phyloP scores from a whole-genome alignment of 2,888 invertebrate genomes.

The Timema podura region DNA sequence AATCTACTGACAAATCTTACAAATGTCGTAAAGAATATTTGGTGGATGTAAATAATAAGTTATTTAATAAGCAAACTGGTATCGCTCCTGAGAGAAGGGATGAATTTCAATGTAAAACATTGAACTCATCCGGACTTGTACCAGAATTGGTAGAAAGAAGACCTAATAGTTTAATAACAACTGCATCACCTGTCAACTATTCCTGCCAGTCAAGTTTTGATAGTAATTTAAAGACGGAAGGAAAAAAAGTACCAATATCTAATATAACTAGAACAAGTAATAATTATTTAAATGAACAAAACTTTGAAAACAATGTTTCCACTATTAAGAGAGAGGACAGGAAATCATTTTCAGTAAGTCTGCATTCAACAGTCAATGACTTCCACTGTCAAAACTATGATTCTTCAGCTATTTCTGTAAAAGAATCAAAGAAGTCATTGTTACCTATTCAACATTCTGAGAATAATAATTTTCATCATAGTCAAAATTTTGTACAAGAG shows the following conservation, averaged over 20 bases:
- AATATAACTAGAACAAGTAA: conserved; percentile 1
- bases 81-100: conserved; percentile 28
- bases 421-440: too few relatives aligned
- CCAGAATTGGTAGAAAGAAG: too few relatives aligned
- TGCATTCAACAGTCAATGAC: not conserved
- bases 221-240: too few relatives aligned
- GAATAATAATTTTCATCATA: too few relatives aligned
- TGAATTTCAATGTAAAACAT: conserved; percentile 21
- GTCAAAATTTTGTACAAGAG: too few relatives aligned
- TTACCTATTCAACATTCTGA: too few relatives aligned
- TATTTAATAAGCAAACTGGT: conserved; percentile 39
- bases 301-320: conserved; percentile 8
- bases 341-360: conserved; percentile 9
- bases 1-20: not conserved
- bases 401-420: too few relatives aligned
- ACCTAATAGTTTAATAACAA: too few relatives aligned
- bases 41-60: conserved; percentile 39
- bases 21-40: conserved; percentile 21
- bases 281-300: conserved; percentile 10
- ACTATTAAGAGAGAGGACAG: conserved; percentile 13
- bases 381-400: conserved; percentile 19
- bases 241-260: too few relatives aligned
- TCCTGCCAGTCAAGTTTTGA: too few relatives aligned
- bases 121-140: too few relatives aligned
- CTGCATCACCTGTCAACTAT: too few relatives aligned